phyloP scores from a whole-genome alignment of 2,113 vertebrate genomes.

The Paralichthys olivaceus region DNA sequence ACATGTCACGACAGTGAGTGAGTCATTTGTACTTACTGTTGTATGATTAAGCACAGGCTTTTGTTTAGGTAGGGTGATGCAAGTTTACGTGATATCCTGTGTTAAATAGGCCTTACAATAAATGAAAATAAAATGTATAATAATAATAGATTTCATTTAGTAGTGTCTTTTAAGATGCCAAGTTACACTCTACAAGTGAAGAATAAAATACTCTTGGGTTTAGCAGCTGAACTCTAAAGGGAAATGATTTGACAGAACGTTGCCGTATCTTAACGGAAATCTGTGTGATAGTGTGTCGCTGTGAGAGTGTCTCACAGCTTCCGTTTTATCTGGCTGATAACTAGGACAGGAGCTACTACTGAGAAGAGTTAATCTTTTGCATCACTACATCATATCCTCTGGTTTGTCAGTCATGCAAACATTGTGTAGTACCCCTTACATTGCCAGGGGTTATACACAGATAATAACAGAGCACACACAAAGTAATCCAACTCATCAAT shows the following conservation, averaged over 20 bases:
- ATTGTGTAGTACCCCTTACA: background rate
- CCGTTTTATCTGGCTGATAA: conserved; percentile 53
- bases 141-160: background rate
- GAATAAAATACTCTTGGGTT: background rate
- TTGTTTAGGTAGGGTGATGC: background rate
- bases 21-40: conserved; percentile 7
- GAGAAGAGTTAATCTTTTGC: conserved; percentile 41
- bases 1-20: background rate
- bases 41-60: background rate
- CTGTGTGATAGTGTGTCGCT: conserved; percentile 38
- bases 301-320: conserved; percentile 51
- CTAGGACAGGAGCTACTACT: conserved; percentile 4
- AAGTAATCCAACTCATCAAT: background rate
- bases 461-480: background rate
- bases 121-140: background rate
- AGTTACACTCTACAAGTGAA: background rate
- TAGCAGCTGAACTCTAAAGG: background rate
- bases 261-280: conserved; percentile 41
- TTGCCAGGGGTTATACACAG: background rate
- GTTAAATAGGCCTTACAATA: background rate
- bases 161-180: background rate
- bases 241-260: conserved; percentile 3
- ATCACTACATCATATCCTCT: conserved; percentile 25
- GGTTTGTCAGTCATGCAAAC: conserved; percentile 7
- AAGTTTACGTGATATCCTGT: background rate